These are phyloP conservation scores for Isaurus tuberculatus DNA, from an alignment of 92 coral and sea anemone species.

Conservation along the genomic window DNA sequence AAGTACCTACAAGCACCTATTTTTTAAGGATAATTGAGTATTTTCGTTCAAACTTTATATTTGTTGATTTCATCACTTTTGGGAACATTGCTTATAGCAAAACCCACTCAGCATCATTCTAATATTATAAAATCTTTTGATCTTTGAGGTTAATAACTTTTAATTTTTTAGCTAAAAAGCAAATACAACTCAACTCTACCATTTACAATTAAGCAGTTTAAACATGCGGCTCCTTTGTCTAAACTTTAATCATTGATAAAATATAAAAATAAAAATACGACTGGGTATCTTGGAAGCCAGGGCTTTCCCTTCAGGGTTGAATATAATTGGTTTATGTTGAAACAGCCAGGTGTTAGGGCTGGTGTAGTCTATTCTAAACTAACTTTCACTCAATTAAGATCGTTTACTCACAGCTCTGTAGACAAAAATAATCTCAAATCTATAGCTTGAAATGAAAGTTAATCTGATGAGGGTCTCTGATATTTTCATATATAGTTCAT, in stretches of 20 bases:
- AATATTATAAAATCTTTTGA: neutral
- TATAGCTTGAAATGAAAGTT: neutral
- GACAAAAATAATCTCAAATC: slow-evolving; percentile 26
- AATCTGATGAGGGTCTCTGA: slow-evolving; percentile 8
- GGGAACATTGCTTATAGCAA: slow-evolving; percentile 5
- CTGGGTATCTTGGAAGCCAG: neutral
- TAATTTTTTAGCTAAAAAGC: neutral
- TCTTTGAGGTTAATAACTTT: neutral
- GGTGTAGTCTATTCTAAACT: slow-evolving; percentile 2
- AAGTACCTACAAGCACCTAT: neutral
- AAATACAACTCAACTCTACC: neutral
- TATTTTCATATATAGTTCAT: slow-evolving; percentile 13
- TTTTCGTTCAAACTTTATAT: neutral
- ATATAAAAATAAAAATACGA: slow-evolving; percentile 8
- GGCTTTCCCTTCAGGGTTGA: slow-evolving; percentile 3
- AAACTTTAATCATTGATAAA: neutral
- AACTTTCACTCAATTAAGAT: slow-evolving; percentile 37
- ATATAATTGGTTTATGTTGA: slow-evolving; percentile 21
- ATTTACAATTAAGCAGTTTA: neutral
- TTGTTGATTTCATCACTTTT: neutral
- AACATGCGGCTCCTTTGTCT: slow-evolving; percentile 10
- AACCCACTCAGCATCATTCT: neutral
- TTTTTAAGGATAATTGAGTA: neutral
- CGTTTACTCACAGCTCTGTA: slow-evolving; percentile 33
- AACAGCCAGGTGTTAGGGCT: slow-evolving; percentile 19